Evolutionary conservation across 2,113 vertebrate genomes (phyloP).

Genomic region (Mugil cephalus): DNA sequence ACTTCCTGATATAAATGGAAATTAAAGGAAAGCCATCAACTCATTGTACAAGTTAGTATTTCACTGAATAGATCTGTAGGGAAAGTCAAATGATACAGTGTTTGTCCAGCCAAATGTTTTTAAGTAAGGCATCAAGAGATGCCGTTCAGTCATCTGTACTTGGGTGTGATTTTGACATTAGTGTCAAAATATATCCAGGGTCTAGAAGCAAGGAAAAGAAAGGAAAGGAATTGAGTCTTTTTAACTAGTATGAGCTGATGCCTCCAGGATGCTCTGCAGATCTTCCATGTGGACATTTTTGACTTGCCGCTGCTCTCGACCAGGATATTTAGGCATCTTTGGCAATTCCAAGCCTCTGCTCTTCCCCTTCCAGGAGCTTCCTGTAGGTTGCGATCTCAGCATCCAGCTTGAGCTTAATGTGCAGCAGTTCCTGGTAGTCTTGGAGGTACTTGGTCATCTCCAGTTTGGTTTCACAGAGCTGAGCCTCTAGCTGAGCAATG

Average conservation of each 20-base stretch:
- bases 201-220: background rate
- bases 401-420: conserved; percentile 87
- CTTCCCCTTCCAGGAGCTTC: conserved; percentile 87
- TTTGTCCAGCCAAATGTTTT: too few species aligned
- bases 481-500: conserved; percentile 83
- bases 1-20: background rate
- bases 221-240: conserved; percentile 12
- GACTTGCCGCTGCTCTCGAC: conserved; percentile 19
- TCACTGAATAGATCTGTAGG: too few species aligned
- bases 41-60: too few species aligned
- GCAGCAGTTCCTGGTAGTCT: conserved; percentile 80
- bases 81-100: too few species aligned
- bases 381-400: conserved; percentile 87
- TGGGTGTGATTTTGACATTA: background rate
- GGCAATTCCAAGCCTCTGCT: conserved; percentile 81
- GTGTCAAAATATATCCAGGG: conserved; percentile 1
- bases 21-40: background rate
- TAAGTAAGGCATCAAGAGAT: too few species aligned
- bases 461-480: conserved; percentile 85
- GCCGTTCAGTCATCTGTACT: background rate
- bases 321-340: conserved; percentile 56
- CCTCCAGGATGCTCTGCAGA: conserved; percentile 20
- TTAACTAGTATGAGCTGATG: conserved; percentile 7
- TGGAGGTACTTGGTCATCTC: conserved; percentile 80
- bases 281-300: conserved; percentile 21